Evolutionary conservation across 2,797 vertebrate genomes (phyloP), one percentile per base, ranked within the genome.

Genomic region (Pangasius macronema): DNA sequence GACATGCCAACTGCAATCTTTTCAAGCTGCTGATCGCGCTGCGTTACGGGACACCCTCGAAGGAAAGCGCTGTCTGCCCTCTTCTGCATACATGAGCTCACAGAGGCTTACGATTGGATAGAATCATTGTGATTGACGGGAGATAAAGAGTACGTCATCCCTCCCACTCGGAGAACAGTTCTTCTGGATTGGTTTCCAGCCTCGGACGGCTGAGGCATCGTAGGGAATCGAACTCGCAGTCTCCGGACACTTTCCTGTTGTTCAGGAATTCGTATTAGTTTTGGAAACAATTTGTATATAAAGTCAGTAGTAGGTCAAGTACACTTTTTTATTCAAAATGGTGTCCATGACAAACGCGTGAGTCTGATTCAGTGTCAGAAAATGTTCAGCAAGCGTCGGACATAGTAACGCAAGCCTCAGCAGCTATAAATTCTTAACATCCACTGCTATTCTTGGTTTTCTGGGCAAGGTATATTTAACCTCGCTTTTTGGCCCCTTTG

Each of bases 401-500:
- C 5, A 24, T 51, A 57, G 88, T 85, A 87, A 87, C 9, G 70
- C 18, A 85, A 89, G 86, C 73, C 88, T 77, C 13, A 22, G n/a
- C 59, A 65, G 76, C 76, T 75, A 82, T 72, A 80, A 90, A 86
- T 75, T 79, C 39, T 63, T 84, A 90, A 61, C 73, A 79, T 83
- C 79, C 36, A 39, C 13, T 82, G 84, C 89, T 91, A 91, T 92
- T 88, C 87, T 76, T 72, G 86, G 87, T 75, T 88, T 89, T 55
- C 53, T 83, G 75, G 24, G 39, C 53, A 30, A 51, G 81, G 88
- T 91, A 90, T 90, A 92, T 91, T 89, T 92, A 90, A 89, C 90
- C 87, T n/a, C 65, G 87, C 84, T 86, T 90, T 91, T 89, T 90
- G 87, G 87, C 86, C 88, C 76, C 86, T 73, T 67, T 65, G 85